These are phyloP conservation scores for Gerris buenoi DNA, from an alignment of 1,140 invertebrate genomes.

Conservation along the genomic window DNA sequence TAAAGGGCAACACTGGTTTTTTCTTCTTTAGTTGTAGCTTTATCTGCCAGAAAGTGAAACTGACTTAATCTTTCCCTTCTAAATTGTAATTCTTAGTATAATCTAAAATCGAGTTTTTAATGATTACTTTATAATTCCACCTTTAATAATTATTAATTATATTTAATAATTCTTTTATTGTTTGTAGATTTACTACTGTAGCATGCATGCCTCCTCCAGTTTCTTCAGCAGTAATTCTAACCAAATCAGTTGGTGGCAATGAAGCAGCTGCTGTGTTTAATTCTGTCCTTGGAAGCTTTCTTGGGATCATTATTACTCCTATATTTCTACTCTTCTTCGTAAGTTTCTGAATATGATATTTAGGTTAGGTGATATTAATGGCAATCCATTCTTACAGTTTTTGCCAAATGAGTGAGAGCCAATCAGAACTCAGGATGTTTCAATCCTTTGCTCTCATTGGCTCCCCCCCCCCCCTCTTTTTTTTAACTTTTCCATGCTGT, in stretches of 20 bases:
- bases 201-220: conserved; percentile 44
- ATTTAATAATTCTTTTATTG: background rate
- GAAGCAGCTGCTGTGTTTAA: conserved; percentile 43
- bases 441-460: too few species aligned
- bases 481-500: too few species aligned
- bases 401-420: too few species aligned
- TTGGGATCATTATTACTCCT: conserved; percentile 37
- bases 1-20: too few species aligned
- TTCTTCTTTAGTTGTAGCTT: too few species aligned
- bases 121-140: background rate
- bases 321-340: conserved; percentile 33
- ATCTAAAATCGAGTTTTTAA: background rate
- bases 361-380: too few species aligned
- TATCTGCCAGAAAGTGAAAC: too few species aligned
- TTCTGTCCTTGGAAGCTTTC: conserved; percentile 39
- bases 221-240: conserved; percentile 41
- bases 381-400: too few species aligned
- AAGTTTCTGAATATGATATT: too few species aligned
- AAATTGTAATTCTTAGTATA: background rate
- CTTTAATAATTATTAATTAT: background rate
- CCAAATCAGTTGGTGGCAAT: conserved; percentile 39
- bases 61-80: conserved; percentile 6
- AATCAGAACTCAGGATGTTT: too few species aligned
- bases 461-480: too few species aligned
- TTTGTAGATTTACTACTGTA: conserved; percentile 34